Base-by-base conservation (phyloP, 2,797 vertebrate genomes). In the Steatocranus sp. region DNA sequence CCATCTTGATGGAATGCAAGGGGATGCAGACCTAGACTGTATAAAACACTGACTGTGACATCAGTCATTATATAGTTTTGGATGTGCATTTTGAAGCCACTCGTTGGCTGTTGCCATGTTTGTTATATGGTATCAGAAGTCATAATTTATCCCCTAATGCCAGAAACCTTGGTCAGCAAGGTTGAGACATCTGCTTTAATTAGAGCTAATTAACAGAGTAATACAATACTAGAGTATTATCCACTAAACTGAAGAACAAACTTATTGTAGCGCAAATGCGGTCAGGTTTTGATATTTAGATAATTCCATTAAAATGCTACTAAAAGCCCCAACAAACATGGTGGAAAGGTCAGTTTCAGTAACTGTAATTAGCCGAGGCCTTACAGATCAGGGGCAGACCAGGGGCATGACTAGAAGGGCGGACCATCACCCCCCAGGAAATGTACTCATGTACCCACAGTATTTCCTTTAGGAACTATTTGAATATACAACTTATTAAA, bases 51-150 rank as follows among this genome's bases (percentile, higher is more conserved):
- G 18, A 36, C 7, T 38, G 3, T 38, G 34, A 63, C 11, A 38
- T 63, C n/a, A 63, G 11, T 1, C 34, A 63, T 63, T n/a, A 34
- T n/a, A 36, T 38, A 0, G 7, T 63, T 63, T 14, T 63, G 58
- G 34, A 63, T 5, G 4, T 20, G 58, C 34, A 38, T 63, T 23
- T 63, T 63, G 34, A 63, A 38, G 34, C n/a, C 34, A 1, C 11
- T 20, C 0, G 3, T 38, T 23, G 58, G n/a, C 11, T 14, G 32
- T 38, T 38, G 34, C 58, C 34, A 63, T 38, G 5, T 38, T 63
- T 63, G 0, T 20, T 38, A 63, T 36, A 36, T 38, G 58, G n/a
- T 36, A 14, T 14, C 58, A 63, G 0, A 63, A 23, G 3, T 23
- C n/a, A 8, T 38, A 38, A 23, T 14, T 63, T 63, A 63, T 63